Evolutionary conservation across 2,797 vertebrate species (phyloP).

Genomic region (Arctocebus calabarensis): DNA sequence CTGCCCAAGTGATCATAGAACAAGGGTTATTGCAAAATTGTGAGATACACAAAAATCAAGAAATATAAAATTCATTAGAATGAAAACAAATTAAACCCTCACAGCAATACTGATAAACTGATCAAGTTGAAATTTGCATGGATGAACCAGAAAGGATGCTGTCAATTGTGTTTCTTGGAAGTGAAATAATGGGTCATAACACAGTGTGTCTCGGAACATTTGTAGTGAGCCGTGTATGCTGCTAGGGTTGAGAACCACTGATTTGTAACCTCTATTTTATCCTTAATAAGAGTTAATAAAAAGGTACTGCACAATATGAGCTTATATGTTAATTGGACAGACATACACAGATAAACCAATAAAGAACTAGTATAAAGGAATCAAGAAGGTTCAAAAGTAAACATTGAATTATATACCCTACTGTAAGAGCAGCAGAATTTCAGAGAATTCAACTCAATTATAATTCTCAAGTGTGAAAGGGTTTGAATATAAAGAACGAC

Average conservation of each 20-base stretch:
- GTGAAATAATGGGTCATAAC: no score
- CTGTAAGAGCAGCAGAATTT: slow-evolving; percentile 57
- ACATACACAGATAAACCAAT: slow-evolving; percentile 48
- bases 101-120: no score
- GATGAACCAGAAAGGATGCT: no score
- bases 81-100: no score
- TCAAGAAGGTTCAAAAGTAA: slow-evolving; percentile 51
- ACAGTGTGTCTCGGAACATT: no score
- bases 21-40: no score
- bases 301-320: background rate
- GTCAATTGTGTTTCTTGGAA: no score
- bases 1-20: background rate
- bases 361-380: slow-evolving; percentile 31
- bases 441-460: slow-evolving; percentile 73
- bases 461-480: slow-evolving; percentile 72
- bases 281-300: slow-evolving; percentile 9
- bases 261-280: background rate
- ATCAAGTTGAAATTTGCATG: no score
- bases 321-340: slow-evolving; percentile 34
- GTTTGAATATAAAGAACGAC: slow-evolving; percentile 75
- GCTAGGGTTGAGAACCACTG: background rate
- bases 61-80: no score
- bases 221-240: background rate
- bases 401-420: slow-evolving; percentile 25
- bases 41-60: no score